Conservation (phyloP, 1,140 invertebrate species). For the Steinernema khuongi region DNA sequence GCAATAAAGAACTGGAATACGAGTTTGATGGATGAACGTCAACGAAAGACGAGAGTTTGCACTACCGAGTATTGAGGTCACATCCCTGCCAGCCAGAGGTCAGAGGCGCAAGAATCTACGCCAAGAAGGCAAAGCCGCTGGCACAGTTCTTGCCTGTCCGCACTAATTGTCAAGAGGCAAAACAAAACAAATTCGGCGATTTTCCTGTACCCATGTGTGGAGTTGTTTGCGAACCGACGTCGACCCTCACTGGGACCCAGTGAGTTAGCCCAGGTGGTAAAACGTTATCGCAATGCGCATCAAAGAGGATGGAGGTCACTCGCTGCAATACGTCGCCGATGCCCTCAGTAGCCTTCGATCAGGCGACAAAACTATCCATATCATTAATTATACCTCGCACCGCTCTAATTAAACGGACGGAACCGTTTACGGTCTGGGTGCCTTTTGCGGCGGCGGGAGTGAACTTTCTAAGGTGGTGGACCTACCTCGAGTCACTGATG, state of each 20-base stretch:
- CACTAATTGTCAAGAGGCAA: neutral
- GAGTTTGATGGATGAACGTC: constrained; percentile 15
- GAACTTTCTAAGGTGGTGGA: too few species aligned
- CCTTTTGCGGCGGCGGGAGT: too few species aligned
- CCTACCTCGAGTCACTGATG: constrained; percentile 2
- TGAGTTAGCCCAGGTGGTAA: constrained; percentile 12
- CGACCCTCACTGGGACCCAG: neutral
- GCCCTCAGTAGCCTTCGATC: neutral
- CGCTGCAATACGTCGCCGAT: neutral
- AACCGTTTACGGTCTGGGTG: neutral
- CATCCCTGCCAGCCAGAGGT: constrained; percentile 5
- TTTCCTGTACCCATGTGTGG: neutral
- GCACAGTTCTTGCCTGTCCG: neutral
- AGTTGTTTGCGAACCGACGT: neutral
- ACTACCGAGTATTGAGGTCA: constrained; percentile 16
- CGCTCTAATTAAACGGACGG: constrained; percentile 12
- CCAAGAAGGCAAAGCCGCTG: neutral
- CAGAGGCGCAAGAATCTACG: constrained; percentile 8
- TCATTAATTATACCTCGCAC: constrained; percentile 10
- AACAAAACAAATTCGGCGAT: neutral
- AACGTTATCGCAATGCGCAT: constrained; percentile 2
- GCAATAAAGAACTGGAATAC: constrained; percentile 17
- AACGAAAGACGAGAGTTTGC: constrained; percentile 15
- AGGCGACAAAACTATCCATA: constrained; percentile 11
- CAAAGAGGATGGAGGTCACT: constrained; percentile 16